These are phyloP conservation scores for Cephus nigrinus DNA, from an alignment of 2,888 invertebrate species.

Conservation along the genomic window DNA sequence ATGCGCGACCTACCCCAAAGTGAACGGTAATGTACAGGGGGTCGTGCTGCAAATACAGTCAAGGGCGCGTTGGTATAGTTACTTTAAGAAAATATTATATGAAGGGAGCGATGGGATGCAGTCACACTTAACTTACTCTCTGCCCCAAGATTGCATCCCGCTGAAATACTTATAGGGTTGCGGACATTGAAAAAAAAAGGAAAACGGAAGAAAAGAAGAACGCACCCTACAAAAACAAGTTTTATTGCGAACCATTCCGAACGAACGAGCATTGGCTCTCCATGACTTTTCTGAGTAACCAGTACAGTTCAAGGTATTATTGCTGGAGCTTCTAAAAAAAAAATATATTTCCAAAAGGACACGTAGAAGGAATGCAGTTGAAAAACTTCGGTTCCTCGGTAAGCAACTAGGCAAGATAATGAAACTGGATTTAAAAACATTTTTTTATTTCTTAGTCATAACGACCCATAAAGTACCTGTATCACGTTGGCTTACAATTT, in stretches of 20 bases:
- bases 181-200: not conserved
- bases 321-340: not conserved
- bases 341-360: not conserved
- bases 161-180: not conserved
- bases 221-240: not conserved
- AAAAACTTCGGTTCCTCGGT: not conserved
- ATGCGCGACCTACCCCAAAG: not conserved
- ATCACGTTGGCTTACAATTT: not conserved
- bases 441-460: not conserved
- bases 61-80: not conserved
- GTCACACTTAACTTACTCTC: not conserved
- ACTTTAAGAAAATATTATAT: not conserved
- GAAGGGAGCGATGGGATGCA: not conserved
- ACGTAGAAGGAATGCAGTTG: not conserved
- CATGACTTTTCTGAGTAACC: not conserved
- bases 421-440: not conserved
- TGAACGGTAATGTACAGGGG: not conserved
- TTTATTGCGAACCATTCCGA: not conserved
- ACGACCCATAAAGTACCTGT: not conserved
- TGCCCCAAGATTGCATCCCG: not conserved
- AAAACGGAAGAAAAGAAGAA: not conserved
- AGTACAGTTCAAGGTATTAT: not conserved
- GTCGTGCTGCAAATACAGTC: not conserved
- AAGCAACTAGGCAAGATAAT: not conserved
- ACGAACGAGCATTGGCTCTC: not conserved